Conservation (phyloP, 2,113 vertebrate genomes). For the Eleginops maclovinus region DNA sequence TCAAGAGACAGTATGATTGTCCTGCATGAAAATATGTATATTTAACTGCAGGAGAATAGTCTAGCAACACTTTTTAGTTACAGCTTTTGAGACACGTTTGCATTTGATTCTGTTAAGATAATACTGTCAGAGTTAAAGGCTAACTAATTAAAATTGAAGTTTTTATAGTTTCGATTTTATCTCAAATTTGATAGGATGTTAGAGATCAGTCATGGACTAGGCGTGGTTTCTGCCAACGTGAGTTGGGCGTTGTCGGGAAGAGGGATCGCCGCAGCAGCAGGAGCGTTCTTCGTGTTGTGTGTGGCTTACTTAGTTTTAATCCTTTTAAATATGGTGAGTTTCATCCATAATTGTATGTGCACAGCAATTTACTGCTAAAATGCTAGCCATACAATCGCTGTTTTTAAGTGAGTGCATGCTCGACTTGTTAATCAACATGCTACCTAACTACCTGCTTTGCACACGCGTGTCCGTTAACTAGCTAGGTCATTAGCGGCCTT, state of each 20-base stretch:
- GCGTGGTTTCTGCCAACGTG: constrained; percentile 5
- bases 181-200: constrained; percentile 3
- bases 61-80: background rate
- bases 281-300: background rate
- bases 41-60: background rate
- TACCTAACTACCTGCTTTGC: background rate
- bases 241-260: background rate
- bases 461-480: no score
- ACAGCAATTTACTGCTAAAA: accelerated
- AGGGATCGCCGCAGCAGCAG: background rate
- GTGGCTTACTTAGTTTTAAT: constrained; percentile 45
- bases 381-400: background rate
- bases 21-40: no score
- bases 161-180: background rate
- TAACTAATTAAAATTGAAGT: background rate
- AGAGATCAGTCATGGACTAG: constrained; percentile 16
- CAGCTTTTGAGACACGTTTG: background rate
- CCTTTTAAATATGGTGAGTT: constrained; percentile 73
- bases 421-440: no score
- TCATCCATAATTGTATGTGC: accelerated
- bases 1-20: no score
- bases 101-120: background rate
- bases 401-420: accelerated
- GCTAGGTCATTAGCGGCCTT: background rate
- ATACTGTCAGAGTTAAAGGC: background rate